Evolutionary conservation across 35 echinoderm and acorn worm genomes (phyloP).

Genomic region (Lytechinus pictus): DNA sequence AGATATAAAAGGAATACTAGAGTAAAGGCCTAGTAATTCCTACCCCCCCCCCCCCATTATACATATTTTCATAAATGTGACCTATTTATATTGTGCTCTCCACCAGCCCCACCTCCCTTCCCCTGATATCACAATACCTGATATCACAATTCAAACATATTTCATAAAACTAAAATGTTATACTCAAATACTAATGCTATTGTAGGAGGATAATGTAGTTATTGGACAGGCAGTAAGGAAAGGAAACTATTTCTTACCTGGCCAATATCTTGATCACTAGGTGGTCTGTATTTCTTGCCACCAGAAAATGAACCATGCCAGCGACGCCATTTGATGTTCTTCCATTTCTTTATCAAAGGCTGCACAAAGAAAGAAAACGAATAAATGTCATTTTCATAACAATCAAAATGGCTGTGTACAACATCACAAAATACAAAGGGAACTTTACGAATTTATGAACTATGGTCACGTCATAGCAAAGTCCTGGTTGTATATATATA

Average conservation of each 20-base stretch:
- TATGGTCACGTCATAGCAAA: too few relatives aligned
- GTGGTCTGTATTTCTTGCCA: constrained; percentile 76
- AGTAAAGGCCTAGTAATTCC: too few relatives aligned
- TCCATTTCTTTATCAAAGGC: constrained; percentile 87
- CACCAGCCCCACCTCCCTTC: too few relatives aligned
- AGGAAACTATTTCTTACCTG: constrained; percentile 61
- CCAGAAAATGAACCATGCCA: constrained; percentile 72
- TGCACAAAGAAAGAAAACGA: constrained; percentile 15
- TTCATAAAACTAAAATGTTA: neutral
- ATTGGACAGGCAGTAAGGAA: neutral
- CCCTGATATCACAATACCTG: neutral
- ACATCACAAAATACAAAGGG: too few relatives aligned
- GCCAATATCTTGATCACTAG: constrained; percentile 88
- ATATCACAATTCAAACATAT: neutral
- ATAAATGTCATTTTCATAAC: neutral
- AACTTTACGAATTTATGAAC: too few relatives aligned
- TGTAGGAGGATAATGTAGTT: neutral
- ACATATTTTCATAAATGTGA: too few relatives aligned
- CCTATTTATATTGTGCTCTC: too few relatives aligned
- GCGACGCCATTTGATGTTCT: constrained; percentile 90
- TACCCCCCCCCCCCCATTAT: too few relatives aligned
- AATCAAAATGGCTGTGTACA: too few relatives aligned
- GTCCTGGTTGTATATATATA: too few relatives aligned
- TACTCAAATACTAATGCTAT: neutral
- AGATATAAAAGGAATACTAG: too few relatives aligned